These are phyloP conservation scores for Melanotaenia pygmaea DNA, from an alignment of 2,797 vertebrate species.

Conservation along the genomic window DNA sequence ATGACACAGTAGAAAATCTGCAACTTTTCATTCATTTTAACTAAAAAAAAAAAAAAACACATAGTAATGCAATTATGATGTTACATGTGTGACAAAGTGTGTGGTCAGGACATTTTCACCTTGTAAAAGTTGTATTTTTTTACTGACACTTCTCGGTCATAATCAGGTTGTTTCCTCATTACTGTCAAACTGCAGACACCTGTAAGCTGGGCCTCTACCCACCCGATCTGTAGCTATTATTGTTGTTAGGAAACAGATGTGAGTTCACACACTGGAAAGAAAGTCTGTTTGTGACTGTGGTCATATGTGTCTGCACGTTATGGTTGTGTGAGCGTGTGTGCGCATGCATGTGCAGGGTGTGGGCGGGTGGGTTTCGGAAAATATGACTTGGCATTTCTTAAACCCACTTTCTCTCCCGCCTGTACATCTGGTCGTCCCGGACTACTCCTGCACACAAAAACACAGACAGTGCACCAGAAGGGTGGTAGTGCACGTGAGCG, in stretches of 20 bases:
- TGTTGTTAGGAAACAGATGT: conserved; percentile 90
- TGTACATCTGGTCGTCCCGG: conserved; percentile 70
- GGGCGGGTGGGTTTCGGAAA: conserved; percentile 86
- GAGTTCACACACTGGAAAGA: conserved; percentile 86
- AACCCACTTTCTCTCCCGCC: conserved; percentile 70
- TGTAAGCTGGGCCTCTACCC: conserved; percentile 74
- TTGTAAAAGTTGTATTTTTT: conserved; percentile 49
- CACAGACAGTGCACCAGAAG: conserved; percentile 28
- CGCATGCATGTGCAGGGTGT: conserved; percentile 63
- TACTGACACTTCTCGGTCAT: conserved; percentile 53
- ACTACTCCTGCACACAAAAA: conserved; percentile 55
- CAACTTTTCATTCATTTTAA: conserved; percentile 54
- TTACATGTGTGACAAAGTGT: conserved; percentile 41
- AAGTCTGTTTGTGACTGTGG: conserved; percentile 86
- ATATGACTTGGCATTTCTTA: conserved; percentile 86
- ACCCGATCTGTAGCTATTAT: conserved; percentile 82
- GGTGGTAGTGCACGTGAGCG: conserved; percentile 59
- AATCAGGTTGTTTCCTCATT: conserved; percentile 61
- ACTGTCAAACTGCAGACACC: conserved; percentile 78
- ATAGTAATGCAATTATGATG: conserved; percentile 35
- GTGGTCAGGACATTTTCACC: conserved; percentile 41
- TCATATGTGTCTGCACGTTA: conserved; percentile 83
- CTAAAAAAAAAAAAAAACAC: conserved; percentile 46
- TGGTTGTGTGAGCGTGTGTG: conserved; percentile 59
- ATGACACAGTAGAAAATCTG: conserved; percentile 46